Conservation (phyloP, 2,113 vertebrate genomes). For the Tupaia chinensis region DNA sequence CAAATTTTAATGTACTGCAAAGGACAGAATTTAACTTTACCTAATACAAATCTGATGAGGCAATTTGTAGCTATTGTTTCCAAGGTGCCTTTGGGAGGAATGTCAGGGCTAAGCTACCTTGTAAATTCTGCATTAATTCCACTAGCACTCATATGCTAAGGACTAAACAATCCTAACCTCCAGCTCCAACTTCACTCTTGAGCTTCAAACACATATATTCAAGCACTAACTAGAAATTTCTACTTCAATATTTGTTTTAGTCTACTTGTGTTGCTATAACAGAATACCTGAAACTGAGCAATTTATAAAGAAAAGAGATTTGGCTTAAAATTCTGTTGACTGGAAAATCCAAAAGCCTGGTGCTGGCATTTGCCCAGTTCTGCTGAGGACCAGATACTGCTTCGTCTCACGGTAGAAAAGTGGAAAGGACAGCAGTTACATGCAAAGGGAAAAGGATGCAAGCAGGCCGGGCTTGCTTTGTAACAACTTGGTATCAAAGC, state of each 20-base stretch:
- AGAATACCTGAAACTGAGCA: too few relatives aligned
- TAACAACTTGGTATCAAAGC: too few relatives aligned
- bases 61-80: slow-evolving; percentile 5
- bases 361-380: too few relatives aligned
- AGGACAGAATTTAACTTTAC: background rate
- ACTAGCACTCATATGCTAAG: background rate
- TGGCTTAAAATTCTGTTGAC: too few relatives aligned
- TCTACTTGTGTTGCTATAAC: too few relatives aligned
- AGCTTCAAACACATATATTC: slow-evolving; percentile 30
- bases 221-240: background rate
- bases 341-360: too few relatives aligned
- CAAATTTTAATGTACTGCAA: slow-evolving; percentile 6
- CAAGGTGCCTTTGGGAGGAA: background rate
- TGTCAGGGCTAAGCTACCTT: slow-evolving; percentile 29
- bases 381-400: too few relatives aligned
- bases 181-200: background rate
- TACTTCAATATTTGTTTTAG: background rate
- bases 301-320: too few relatives aligned
- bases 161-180: slow-evolving; percentile 10
- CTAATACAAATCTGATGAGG: background rate
- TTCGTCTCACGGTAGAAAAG: too few relatives aligned
- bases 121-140: background rate
- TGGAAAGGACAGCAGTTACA: too few relatives aligned
- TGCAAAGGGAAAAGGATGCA: too few relatives aligned
- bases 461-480: too few relatives aligned